Base-by-base conservation (phyloP, 2,888 invertebrate species). In the Drosophila mimica region DNA sequence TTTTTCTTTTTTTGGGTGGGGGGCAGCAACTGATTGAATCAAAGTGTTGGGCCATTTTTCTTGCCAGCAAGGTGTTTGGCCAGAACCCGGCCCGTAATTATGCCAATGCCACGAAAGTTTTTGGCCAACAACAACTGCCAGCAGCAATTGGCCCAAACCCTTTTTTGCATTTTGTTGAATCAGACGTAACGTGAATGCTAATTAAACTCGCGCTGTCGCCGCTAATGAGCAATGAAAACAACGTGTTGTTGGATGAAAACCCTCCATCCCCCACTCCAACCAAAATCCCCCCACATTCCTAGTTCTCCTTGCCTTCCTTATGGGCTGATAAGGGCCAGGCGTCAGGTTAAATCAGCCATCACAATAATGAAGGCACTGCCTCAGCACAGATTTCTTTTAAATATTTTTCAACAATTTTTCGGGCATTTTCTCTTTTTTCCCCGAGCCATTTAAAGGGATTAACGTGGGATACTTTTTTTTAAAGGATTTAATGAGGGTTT, bases 191-290 rank as follows among this genome's bases (percentile, higher is more conserved):
- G 89, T 86, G 89, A 80, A 75, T 82, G 86, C 91, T 88, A 91
- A 91, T 90, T 91, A 90, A 90, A 90, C 82, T 90, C 79, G 84
- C 83, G 88, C 88, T 79, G 83, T 91, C 86, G 88, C 88, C 77
- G 82, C 91, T 91, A 92, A 91, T 91, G 92, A 92, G 92, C 91
- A 91, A 91, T 92, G 92, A 92, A 92, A 91, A 91, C 91, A 91
- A 92, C 90, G 92, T 92, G 91, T 92, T 91, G 79, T 90, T 74
- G 76, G 68, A 66, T 15, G 59, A 58, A 71, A 59, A 30, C 56
- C 17, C 68, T 60, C 28, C 28, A 31, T 4, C 8, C 13, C 4
- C n/a, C 28, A 0, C 5, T 53, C n/a, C 49, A 15, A n/a, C n/a
- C 6, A 6, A 46, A 46, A 46, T 4, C 46, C 46, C 6, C 33